A percentile compares a stretch with the other conserved stretches of the same genome.
Evolutionary conservation across 1,140 invertebrate species (phyloP).

Genomic region (Aphaenogaster rudis): DNA sequence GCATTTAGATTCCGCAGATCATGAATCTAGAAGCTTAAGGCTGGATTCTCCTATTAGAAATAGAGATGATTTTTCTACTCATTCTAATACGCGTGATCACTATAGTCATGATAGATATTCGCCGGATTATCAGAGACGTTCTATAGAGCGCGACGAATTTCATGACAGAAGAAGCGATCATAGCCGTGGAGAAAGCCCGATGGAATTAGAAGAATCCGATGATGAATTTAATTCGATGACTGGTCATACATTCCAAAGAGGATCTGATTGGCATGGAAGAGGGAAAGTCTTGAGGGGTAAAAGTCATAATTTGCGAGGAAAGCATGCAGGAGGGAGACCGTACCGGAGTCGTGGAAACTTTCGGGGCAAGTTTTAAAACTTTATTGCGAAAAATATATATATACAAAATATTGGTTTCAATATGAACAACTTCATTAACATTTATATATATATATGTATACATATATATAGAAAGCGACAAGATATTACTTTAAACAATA

Average conservation of each 20-base stretch:
- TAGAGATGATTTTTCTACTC: slow-evolving; percentile 70
- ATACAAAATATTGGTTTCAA: slow-evolving; percentile 1
- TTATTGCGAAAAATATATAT: not conserved
- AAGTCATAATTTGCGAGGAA: slow-evolving; percentile 69
- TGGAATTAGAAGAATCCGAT: slow-evolving; percentile 76
- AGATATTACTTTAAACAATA: slow-evolving; percentile 28
- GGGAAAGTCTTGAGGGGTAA: slow-evolving; percentile 70
- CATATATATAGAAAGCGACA: not conserved
- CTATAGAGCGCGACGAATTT: slow-evolving; percentile 73
- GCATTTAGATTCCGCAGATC: slow-evolving; percentile 57
- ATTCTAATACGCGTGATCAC: slow-evolving; percentile 66
- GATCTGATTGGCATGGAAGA: slow-evolving; percentile 71
- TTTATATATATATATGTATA: slow-evolving; percentile 14
- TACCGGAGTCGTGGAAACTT: slow-evolving; percentile 73
- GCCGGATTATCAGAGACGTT: slow-evolving; percentile 69
- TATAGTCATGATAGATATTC: slow-evolving; percentile 71
- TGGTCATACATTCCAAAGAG: slow-evolving; percentile 70
- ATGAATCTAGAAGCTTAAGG: slow-evolving; percentile 63
- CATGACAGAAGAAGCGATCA: slow-evolving; percentile 77
- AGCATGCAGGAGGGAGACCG: slow-evolving; percentile 68
- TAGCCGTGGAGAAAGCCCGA: slow-evolving; percentile 79
- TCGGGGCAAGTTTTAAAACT: slow-evolving; percentile 77
- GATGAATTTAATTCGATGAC: slow-evolving; percentile 68
- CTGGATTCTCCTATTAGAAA: slow-evolving; percentile 68
- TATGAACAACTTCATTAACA: not conserved